These are phyloP conservation scores for Anhinga rufa DNA, from an alignment of 2,113 vertebrate genomes.

Conservation along the genomic window DNA sequence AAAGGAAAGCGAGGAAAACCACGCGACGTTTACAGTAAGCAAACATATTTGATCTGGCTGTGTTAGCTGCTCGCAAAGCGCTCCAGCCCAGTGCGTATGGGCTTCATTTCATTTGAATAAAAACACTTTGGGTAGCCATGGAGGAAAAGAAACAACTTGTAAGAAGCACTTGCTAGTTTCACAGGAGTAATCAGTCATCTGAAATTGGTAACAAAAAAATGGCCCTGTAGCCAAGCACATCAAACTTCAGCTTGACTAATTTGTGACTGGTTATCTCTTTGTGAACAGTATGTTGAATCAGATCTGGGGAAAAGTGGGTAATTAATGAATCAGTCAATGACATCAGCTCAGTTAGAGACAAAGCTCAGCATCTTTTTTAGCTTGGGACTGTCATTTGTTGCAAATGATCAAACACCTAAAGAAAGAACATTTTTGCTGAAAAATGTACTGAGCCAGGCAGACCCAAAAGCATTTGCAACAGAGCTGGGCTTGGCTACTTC, in stretches of 20 bases:
- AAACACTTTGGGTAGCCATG: slow-evolving; percentile 20
- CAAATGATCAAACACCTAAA: neutral
- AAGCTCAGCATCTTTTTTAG: neutral
- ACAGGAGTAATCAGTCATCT: slow-evolving; percentile 22
- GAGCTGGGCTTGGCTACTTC: neutral
- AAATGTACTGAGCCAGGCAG: neutral
- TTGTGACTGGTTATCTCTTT: slow-evolving; percentile 37
- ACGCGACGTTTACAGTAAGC: neutral
- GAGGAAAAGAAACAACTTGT: slow-evolving; percentile 36
- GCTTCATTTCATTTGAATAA: neutral
- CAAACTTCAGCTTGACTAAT: slow-evolving; percentile 44
- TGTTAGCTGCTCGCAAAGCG: neutral
- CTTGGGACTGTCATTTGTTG: neutral
- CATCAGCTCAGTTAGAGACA: neutral
- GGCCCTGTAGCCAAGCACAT: neutral
- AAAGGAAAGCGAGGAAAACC: slow-evolving; percentile 8
- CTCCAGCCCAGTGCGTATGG: neutral
- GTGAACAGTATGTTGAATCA: slow-evolving; percentile 23
- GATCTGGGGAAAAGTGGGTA: slow-evolving; percentile 9
- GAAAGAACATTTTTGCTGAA: neutral
- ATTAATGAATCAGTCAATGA: slow-evolving; percentile 17
- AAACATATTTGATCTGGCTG: neutral
- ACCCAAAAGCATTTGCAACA: neutral
- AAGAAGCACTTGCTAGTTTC: slow-evolving; percentile 12
- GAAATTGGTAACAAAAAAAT: slow-evolving; percentile 12